A percentile compares a stretch with the other conserved stretches of the same genome.
Evolutionary conservation across 2,113 vertebrate genomes (phyloP).

Genomic region (Malurus cyaneus): DNA sequence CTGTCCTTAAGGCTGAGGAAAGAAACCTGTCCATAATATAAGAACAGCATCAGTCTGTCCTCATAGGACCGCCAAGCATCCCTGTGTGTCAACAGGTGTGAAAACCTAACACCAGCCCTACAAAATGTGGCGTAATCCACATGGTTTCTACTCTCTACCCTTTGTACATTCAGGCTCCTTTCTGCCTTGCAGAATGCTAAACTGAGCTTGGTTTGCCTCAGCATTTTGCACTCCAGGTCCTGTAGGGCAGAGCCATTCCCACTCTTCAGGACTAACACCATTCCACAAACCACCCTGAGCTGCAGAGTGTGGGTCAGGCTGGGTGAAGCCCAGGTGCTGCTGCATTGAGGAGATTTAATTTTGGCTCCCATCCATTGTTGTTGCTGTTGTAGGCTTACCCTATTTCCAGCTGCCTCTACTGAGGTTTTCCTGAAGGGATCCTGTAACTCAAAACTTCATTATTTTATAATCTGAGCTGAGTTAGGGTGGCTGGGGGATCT

Average conservation of each 20-base stretch:
- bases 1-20: background rate
- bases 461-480: background rate
- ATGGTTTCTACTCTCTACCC: background rate
- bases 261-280: background rate
- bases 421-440: background rate
- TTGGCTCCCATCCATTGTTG: background rate
- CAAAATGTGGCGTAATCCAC: background rate
- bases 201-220: background rate
- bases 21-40: background rate
- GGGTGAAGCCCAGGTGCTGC: background rate
- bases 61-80: background rate
- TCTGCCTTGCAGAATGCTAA: background rate
- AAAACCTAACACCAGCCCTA: background rate
- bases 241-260: background rate
- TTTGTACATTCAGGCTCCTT: background rate
- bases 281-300: background rate
- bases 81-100: rapidly evolving
- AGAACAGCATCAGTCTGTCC: background rate
- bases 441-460: background rate
- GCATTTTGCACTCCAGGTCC: background rate
- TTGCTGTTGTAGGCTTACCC: background rate
- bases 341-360: background rate
- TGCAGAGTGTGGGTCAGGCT: background rate
- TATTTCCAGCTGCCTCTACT: background rate
- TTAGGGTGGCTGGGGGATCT: rapidly evolving